Base-by-base conservation (phyloP, 2,888 invertebrate genomes). In the Nipponacmea schrenckii region DNA sequence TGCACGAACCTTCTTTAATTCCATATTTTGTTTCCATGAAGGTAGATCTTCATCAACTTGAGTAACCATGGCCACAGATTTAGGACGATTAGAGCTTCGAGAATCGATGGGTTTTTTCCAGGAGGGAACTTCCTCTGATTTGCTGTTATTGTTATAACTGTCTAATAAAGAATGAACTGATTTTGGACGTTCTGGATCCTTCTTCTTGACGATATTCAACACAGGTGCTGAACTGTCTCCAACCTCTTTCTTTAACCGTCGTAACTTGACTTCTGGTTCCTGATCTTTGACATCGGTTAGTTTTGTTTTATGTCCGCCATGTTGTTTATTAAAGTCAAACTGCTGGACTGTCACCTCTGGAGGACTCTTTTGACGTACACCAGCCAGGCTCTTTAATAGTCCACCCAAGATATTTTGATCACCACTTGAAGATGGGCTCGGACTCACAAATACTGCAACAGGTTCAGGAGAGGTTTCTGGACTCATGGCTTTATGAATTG, bases 371-470 rank as follows among this genome's bases (percentile, higher is more conserved):
- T 71, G 68, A 27, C 84, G 73, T 17, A 84, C 77, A 75, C 74
- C 76, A 20, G 83, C 82, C 70, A 84, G 73, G 73, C 79, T 80
- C 74, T 81, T 80, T 26, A 84, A 70, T 8, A 84, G 65, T 12
- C 83, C 84, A 62, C 81, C 80, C 31, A 82, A 71, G 20, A 84
- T 78, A 70, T 77, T 68, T 66, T 76, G 68, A 46, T 78, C 73
- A 45, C 27, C 62, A 24, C 24, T 46, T 10, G 50, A 67, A 17
- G 62, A 20, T 20, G 66, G 66, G 5, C 45, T 17, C 2, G 71
- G 70, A 14, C 31, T 39, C 8, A 74, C 74, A 56, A 79, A 31
- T n/a, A 77, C 76, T 65, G 79, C 80, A 46, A 73, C 75, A 64
- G 74, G 73, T 50, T 75, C 77, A 24, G 66, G 46, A 44, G 67